Base-by-base conservation (phyloP, 2,797 vertebrate species). In the Melanotaenia maccullochi region DNA sequence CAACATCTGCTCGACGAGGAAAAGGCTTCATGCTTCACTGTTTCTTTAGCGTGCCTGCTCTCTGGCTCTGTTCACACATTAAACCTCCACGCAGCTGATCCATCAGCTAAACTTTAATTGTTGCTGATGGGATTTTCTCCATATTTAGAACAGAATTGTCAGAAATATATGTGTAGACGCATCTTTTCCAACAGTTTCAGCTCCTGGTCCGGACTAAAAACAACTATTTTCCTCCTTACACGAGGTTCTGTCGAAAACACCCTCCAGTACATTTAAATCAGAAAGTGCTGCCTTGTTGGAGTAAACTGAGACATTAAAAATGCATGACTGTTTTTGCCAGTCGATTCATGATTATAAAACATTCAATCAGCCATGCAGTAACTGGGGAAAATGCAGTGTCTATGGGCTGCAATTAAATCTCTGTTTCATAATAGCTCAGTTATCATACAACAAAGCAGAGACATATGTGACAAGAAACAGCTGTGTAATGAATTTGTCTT, bases 261-360 rank as follows among this genome's bases (percentile, higher is more conserved):
- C 24, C 51, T 13, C 24, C 11, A 14, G 51, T 13, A 22, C 6
- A 25, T 25, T 52, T 52, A 25, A 52, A 52, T 25, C 22, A 52
- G 9, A 25, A 52, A 12, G 22, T 52, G 51, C 24, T 52, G 12
- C 11, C 22, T 24, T 52, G 51, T 52, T 13, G 51, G 51, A 52
- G 51, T 52, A 52, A 52, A 52, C 51, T 52, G 51, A 52, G 22
- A 25, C 51, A 52, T 52, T 13, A 52, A 52, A 52, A 25, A 52
- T 52, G 24, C 20, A 25, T 52, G 51, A 25, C 51, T 52, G 51
- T 52, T 52, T 25, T 25, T 25, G 51, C 51, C 51, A 52, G 51
- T 25, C 22, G 24, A 24, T 52, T 25, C 51, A 6, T 25, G 51
- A 52, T 25, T 25, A 52, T 24, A 52, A 25, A 25, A 52, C 22